These are phyloP conservation scores for Vimba vimba DNA, from an alignment of 2,113 vertebrate genomes.

Conservation along the genomic window DNA sequence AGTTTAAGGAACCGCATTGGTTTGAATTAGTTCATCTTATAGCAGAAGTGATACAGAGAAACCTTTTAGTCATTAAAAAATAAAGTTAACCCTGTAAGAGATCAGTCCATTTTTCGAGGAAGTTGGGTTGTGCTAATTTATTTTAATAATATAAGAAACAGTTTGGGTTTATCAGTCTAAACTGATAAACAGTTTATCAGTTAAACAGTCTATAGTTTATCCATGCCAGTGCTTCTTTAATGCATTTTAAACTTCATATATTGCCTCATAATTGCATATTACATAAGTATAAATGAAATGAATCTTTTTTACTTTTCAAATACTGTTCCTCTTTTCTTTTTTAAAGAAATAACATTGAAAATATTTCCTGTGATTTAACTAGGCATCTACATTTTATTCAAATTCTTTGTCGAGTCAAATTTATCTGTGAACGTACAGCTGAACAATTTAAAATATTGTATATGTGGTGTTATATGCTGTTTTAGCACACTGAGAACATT, in stretches of 20 bases:
- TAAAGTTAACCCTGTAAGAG: not conserved
- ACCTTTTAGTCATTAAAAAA: not conserved
- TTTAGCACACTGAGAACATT: not conserved
- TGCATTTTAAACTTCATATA: not conserved
- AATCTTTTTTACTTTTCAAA: not conserved
- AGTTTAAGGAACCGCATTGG: not conserved
- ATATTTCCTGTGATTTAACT: not conserved
- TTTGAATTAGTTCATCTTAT: not conserved
- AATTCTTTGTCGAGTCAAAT: not conserved
- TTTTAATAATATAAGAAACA: not conserved
- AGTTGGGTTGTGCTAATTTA: not conserved
- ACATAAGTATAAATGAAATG: not conserved
- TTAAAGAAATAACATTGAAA: not conserved
- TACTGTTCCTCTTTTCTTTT: too few species aligned
- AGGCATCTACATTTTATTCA: not conserved
- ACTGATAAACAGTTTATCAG: too few species aligned
- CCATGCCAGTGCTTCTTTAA: not conserved
- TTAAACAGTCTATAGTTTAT: not conserved
- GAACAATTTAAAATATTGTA: not conserved
- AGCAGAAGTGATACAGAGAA: not conserved
- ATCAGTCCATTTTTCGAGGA: not conserved
- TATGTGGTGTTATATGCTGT: not conserved
- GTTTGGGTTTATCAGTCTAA: too few species aligned
- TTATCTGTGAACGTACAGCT: not conserved
- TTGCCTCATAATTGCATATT: not conserved